Base-by-base conservation (phyloP, 1,140 invertebrate genomes). In the Phenacoccus solenopsis region DNA sequence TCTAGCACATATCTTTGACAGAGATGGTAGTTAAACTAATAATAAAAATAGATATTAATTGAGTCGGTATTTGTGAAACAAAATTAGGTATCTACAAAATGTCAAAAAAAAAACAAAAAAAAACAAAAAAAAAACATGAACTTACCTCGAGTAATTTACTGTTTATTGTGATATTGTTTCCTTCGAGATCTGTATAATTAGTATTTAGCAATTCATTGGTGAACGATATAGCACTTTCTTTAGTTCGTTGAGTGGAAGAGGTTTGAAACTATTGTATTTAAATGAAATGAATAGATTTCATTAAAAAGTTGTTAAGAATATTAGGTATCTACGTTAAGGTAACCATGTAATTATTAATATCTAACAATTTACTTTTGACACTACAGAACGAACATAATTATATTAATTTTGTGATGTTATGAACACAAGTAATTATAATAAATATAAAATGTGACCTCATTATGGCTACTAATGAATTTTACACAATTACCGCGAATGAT, bases 141-240 rank as follows among this genome's bases (percentile, higher is more conserved):
- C 38, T 49, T 9, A 49, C 38, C 20, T 49, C 12, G 20, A 49
- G 38, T 16, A 49, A 16, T 49, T 49, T n/a, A 9, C 2, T 2
- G 20, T 49, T n/a, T 49, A 16, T n/a, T 49, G 38, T 49, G 16
- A 49, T 49, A 49, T 49, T 49, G 16, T 49, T 49, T n/a, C 38
- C 38, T 16, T 28, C n/a, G 9, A 12, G 7, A 9, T 24, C 1
- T 24, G 67, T 28, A 30, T 24, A 30, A 27, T 68, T 21, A 30
- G 9, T 30, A 16, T 28, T 12, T 57, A 72, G 70, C 12, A 73
- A 28, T 70, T 69, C 72, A 57, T 64, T 28, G 1, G 61, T 22
- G 49, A 74, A 74, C 21, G 69, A 49, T 24, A 70, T 57, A 16
- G 73, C 73, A 61, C 73, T 74, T 9, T 74, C 70, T 28, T 70